Evolutionary conservation across 2,113 vertebrate genomes (phyloP).

Genomic region (Sapajus apella): DNA sequence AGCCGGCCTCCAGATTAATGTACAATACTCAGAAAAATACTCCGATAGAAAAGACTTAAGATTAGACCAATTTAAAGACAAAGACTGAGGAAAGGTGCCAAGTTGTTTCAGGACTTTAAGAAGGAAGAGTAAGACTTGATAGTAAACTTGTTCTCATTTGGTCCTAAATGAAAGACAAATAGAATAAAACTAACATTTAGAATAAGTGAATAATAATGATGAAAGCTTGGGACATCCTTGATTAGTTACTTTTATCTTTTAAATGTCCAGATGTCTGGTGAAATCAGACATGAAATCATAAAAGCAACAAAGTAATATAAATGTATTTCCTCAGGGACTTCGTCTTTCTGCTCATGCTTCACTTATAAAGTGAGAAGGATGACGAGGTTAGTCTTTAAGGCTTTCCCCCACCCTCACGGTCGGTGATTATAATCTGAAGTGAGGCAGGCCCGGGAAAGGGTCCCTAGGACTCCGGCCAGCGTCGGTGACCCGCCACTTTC

Average conservation of each 20-base stretch:
- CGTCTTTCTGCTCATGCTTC: neutral
- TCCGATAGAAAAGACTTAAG: neutral
- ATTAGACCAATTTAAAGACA: neutral
- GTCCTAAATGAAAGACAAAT: neutral
- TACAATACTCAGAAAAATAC: neutral
- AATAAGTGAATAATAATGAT: neutral
- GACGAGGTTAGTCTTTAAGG: neutral
- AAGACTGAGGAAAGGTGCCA: neutral
- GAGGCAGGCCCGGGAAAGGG: neutral
- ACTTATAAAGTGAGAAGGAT: neutral
- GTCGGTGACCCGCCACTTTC: neutral
- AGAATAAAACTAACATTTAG: neutral
- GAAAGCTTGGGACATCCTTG: neutral
- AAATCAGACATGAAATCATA: neutral
- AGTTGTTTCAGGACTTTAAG: neutral
- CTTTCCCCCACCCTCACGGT: neutral
- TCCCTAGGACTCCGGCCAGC: neutral
- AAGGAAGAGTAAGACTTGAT: neutral
- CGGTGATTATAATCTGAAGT: neutral
- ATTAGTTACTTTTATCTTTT: neutral
- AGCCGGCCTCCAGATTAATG: neutral
- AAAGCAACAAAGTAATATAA: neutral
- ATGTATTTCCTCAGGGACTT: neutral
- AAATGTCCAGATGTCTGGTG: neutral
- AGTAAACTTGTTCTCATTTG: neutral